A percentile compares a stretch with the other conserved stretches of the same genome.
Conservation (phyloP, 2,888 invertebrate genomes). For the Stenodera caucasica region DNA sequence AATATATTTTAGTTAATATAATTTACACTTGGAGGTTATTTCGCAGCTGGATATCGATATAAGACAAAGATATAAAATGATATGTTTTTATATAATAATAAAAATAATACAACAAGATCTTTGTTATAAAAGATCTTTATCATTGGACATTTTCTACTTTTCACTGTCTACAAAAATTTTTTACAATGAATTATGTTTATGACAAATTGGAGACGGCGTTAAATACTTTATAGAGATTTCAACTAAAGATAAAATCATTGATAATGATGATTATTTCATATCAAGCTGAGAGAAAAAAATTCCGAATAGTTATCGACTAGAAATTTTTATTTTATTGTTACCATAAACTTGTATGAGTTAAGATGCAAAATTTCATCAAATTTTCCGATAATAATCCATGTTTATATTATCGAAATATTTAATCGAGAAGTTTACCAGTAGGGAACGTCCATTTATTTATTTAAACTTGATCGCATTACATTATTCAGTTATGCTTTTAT, state of each 20-base stretch:
- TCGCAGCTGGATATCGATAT: conserved; percentile 34
- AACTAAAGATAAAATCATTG: neutral
- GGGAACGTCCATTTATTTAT: conserved; percentile 38
- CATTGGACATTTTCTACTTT: neutral
- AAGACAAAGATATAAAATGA: conserved; percentile 26
- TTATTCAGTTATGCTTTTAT: conserved; percentile 52
- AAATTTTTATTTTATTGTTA: no score
- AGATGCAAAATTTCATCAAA: no score
- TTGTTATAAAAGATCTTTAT: neutral
- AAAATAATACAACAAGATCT: neutral
- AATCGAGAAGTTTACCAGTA: conserved; percentile 35
- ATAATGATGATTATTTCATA: neutral
- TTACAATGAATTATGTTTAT: conserved; percentile 2
- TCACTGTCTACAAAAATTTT: neutral
- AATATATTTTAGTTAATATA: conserved; percentile 24
- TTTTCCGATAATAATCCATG: no score
- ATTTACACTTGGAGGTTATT: conserved; percentile 36
- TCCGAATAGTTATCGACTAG: no score
- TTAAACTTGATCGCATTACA: conserved; percentile 49
- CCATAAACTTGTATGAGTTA: no score
- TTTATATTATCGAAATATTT: conserved; percentile 17
- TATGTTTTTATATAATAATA: conserved; percentile 7
- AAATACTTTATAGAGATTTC: neutral
- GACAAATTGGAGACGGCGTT: conserved; percentile 2
- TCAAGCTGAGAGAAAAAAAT: no score